Evolutionary conservation across 2,113 vertebrate species (phyloP).

Genomic region (Macaca mulatta): DNA sequence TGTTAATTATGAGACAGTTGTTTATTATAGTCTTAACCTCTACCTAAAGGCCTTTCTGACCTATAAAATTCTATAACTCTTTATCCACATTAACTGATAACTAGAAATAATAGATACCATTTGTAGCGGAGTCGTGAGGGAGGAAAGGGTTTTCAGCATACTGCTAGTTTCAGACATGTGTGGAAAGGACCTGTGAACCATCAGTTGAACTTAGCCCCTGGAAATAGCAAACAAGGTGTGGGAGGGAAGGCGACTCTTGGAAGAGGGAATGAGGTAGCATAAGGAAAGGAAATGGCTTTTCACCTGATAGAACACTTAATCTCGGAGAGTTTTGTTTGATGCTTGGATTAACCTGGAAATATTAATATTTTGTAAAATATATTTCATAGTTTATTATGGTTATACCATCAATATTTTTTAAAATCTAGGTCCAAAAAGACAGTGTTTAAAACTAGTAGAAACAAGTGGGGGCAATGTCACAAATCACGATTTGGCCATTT

Average conservation of each 20-base stretch:
- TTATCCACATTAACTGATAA: not conserved
- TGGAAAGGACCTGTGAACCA: not conserved
- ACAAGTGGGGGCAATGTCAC: not conserved
- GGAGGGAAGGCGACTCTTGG: not conserved
- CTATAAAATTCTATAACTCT: conserved; percentile 10
- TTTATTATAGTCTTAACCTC: not conserved
- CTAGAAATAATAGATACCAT: not conserved
- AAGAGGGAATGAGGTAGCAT: not conserved
- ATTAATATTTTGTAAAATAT: not conserved
- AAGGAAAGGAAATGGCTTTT: not conserved
- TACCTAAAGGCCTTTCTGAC: not conserved
- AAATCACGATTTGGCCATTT: not conserved
- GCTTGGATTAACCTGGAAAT: not conserved
- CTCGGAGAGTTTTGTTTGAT: not conserved
- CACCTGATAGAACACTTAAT: not conserved
- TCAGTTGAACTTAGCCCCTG: not conserved
- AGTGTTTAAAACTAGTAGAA: conserved; percentile 36
- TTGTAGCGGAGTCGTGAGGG: not conserved
- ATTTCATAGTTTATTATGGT: conserved; percentile 1
- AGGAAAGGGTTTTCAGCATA: not conserved
- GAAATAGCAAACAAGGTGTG: not conserved
- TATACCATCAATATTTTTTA: conserved; percentile 1
- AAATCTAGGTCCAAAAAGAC: not conserved
- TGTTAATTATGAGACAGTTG: not conserved
- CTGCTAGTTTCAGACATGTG: not conserved